Evolutionary conservation across 2,888 invertebrate species (phyloP), one percentile per base, ranked within the genome.

Genomic region (Colostygia pectinataria): DNA sequence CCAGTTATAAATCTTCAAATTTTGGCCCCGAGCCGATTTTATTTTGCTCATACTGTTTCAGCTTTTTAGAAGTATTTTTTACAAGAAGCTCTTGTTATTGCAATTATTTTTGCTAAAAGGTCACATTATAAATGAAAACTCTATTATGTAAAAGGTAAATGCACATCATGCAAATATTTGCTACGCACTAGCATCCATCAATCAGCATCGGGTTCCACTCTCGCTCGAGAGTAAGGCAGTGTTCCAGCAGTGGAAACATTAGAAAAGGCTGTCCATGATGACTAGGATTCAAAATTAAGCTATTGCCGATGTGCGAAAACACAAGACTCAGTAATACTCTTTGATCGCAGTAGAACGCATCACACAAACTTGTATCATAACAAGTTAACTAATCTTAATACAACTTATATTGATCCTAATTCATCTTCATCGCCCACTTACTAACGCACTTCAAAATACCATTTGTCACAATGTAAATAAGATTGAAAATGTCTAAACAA

Each of bases 341-440:
- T 34, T 39, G 45, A 39, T 41, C 53, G 47, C 65, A 59, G 52
- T 59, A 65, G 54, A 42, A 15, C 60, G 45, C 53, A 45, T 55
- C 53, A 56, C 43, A n/a, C 6, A 13, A 14, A 13, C 12, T 13
- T 14, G 31, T 24, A 40, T 41, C 54, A 49, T 48, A 55, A 40
- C 55, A 37, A 49, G 46, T 15, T 34, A 33, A 29, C 46, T 44
- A 39, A 60, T 51, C 50, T 52, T 36, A 48, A 46, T 59, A 41
- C 55, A 46, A 56, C 51, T 43, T 23, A 43, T 44, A 27, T 45
- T 42, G 39, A 32, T 56, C 45, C 40, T 54, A 53, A 51, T 54
- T 62, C 64, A 59, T 58, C 56, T 55, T 20, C 40, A 55, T 50
- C 25, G 52, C 14, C 37, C 5, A 28, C 37, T 10, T 29, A 8